These are phyloP conservation scores for Philopedon plagiatum DNA, from an alignment of 2,888 invertebrate genomes.

Conservation along the genomic window DNA sequence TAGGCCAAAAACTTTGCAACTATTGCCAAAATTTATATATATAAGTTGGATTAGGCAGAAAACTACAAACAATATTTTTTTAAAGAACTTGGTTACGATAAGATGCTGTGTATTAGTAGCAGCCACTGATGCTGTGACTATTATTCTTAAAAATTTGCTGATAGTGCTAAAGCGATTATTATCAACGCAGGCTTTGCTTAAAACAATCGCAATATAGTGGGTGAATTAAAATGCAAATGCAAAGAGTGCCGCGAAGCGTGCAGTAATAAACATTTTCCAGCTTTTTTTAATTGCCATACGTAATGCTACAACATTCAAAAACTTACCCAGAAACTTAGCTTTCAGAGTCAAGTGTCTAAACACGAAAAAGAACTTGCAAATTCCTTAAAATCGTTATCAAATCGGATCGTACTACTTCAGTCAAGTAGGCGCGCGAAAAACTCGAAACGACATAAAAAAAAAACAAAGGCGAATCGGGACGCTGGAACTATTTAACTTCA, in stretches of 20 bases:
- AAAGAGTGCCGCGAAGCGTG: background rate
- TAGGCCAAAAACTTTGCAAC: background rate
- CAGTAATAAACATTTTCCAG: conserved; percentile 18
- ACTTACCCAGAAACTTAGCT: conserved; percentile 20
- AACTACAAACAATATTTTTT: background rate
- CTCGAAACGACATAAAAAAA: conserved; percentile 4
- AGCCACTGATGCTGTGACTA: background rate
- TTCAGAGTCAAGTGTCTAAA: background rate
- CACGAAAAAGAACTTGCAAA: conserved; percentile 1
- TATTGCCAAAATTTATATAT: conserved; percentile 20
- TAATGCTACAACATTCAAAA: background rate
- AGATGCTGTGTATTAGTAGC: background rate
- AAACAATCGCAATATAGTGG: background rate
- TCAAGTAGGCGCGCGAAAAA: conserved; percentile 25
- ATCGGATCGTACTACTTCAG: conserved; percentile 7
- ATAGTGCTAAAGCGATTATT: conserved; percentile 17
- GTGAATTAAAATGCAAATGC: conserved; percentile 6
- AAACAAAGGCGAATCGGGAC: conserved; percentile 24
- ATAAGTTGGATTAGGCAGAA: background rate
- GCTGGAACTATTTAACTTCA: conserved; percentile 14
- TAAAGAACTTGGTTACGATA: no score
- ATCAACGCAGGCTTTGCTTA: conserved; percentile 25
- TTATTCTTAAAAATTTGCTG: conserved; percentile 20
- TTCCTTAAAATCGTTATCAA: background rate
- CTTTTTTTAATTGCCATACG: conserved; percentile 1